These are phyloP conservation scores for Tor tambroides DNA, from an alignment of 2,113 vertebrate genomes.

Conservation along the genomic window DNA sequence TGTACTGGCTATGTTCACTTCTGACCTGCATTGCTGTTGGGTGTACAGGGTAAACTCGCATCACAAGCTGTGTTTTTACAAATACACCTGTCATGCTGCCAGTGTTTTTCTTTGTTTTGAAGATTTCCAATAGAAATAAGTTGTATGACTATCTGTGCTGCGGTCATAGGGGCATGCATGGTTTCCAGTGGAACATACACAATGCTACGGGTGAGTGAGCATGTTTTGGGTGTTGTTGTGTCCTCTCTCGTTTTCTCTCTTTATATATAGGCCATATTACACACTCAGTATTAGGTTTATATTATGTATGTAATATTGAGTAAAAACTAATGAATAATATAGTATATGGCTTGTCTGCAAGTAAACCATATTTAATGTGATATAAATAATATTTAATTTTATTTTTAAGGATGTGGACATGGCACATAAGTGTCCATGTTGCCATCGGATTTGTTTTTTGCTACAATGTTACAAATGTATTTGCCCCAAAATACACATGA, in stretches of 20 bases:
- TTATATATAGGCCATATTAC: too few relatives aligned
- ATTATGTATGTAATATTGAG: too few relatives aligned
- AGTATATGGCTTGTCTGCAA: background rate
- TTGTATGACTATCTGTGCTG: background rate
- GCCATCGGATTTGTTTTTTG: background rate
- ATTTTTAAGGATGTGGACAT: background rate
- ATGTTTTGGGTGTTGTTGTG: constrained; percentile 19
- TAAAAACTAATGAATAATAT: too few relatives aligned
- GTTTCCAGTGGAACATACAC: background rate
- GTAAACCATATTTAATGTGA: constrained; percentile 51
- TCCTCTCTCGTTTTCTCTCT: too few relatives aligned
- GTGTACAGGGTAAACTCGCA: background rate
- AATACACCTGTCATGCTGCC: background rate
- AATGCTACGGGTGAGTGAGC: background rate
- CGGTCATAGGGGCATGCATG: background rate
- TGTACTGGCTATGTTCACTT: background rate
- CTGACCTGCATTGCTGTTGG: background rate
- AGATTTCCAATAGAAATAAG: background rate
- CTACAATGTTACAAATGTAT: background rate
- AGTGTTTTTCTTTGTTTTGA: background rate
- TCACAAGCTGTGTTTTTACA: background rate
- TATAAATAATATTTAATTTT: background rate
- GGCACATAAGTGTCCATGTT: background rate
- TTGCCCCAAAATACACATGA: background rate
- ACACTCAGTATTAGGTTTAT: too few relatives aligned